Evolutionary conservation across 2,113 vertebrate genomes (phyloP).

Genomic region (Tachysurus fulvidraco): DNA sequence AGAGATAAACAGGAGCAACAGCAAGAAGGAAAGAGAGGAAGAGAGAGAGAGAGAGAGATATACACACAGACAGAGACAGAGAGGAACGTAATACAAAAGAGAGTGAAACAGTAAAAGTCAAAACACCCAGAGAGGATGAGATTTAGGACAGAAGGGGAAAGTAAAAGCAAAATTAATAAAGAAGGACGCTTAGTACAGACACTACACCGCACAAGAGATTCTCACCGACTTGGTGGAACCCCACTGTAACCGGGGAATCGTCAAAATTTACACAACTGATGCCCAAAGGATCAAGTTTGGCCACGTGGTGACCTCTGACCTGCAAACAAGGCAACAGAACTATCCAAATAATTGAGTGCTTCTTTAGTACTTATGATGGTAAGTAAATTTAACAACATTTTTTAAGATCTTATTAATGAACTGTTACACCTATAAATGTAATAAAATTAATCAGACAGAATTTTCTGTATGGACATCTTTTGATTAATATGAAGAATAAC

Average conservation of each 20-base stretch:
- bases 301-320: conserved; percentile 95
- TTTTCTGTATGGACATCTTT: neutral
- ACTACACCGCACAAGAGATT: conserved; percentile 71
- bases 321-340: conserved; percentile 70
- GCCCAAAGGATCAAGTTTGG: conserved; percentile 94
- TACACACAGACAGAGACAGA: neutral
- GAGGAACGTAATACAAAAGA: conserved; percentile 52
- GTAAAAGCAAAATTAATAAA: conserved; percentile 50
- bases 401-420: neutral
- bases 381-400: neutral
- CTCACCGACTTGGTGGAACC: conserved; percentile 91
- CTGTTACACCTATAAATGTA: neutral
- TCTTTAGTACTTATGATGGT: neutral
- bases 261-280: conserved; percentile 98
- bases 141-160: conserved; percentile 47
- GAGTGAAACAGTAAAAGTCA: neutral
- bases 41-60: conserved; percentile 36
- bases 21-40: neutral
- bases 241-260: conserved; percentile 83
- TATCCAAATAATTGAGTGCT: neutral
- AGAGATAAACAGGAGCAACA: conserved; percentile 29
- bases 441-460: neutral
- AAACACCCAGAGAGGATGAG: conserved; percentile 43
- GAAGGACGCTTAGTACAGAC: conserved; percentile 55
- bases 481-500: neutral